A percentile compares a stretch with the other conserved stretches of the same genome.
Conservation (phyloP, 92 coral and sea anemone species). For the Micromussa lordhowensis region DNA sequence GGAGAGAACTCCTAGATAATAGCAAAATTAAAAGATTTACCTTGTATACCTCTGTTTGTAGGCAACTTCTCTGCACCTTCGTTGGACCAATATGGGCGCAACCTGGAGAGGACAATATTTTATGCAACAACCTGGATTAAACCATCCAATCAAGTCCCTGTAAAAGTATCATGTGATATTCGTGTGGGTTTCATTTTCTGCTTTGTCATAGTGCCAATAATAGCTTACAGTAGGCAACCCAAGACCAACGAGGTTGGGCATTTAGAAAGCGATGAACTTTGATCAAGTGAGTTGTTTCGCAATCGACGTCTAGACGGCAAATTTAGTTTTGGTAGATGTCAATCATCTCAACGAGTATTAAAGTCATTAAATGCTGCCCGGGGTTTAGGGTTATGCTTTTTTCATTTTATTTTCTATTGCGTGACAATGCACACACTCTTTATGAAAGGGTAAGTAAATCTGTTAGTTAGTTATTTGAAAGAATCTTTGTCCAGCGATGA, state of each 20-base stretch:
- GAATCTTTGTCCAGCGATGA: conserved; percentile 81
- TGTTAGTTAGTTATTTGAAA: too few species aligned
- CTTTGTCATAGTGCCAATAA: conserved; percentile 31
- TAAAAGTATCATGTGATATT: conserved; percentile 4
- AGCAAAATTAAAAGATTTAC: conserved; percentile 4
- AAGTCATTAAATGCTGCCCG: too few species aligned
- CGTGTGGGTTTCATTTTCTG: conserved; percentile 9
- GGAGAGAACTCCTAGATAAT: neutral
- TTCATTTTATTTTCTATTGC: too few species aligned
- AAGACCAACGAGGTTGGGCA: too few species aligned
- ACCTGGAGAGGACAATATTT: neutral
- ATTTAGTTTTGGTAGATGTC: too few species aligned
- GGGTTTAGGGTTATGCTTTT: too few species aligned
- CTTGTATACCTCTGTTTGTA: neutral
- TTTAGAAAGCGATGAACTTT: neutral
- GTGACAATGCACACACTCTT: too few species aligned
- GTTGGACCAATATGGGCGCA: conserved; percentile 17
- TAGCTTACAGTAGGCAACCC: conserved; percentile 14
- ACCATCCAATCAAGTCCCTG: conserved; percentile 11
- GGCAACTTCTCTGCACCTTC: neutral
- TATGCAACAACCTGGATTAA: neutral
- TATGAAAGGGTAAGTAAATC: too few species aligned
- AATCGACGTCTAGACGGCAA: too few species aligned
- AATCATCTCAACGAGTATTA: too few species aligned
- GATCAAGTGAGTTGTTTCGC: too few species aligned